Conservation (phyloP, 2,888 invertebrate genomes). For the Drosophila prostipennis region DNA sequence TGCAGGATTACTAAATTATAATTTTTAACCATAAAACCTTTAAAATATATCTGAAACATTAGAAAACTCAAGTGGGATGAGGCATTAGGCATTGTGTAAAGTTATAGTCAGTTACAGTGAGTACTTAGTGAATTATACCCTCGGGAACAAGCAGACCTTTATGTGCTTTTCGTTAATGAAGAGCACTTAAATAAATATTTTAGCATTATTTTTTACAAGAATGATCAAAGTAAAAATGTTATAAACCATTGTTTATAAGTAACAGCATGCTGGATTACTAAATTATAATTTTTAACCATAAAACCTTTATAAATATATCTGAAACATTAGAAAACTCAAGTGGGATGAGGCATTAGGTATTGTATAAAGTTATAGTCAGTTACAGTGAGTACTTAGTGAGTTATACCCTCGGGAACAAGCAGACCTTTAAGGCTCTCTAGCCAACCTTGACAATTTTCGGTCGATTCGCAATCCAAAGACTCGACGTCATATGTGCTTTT, state of each 20-base stretch:
- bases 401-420: neutral
- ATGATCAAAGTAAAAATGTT: too few species aligned
- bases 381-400: neutral
- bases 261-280: too few species aligned
- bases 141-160: too few species aligned
- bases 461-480: neutral
- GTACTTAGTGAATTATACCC: neutral
- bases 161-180: conserved; percentile 15
- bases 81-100: neutral
- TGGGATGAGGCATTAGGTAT: neutral
- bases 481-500: conserved; percentile 10
- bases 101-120: neutral
- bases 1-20: neutral
- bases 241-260: too few species aligned
- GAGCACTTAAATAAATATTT: neutral
- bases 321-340: neutral
- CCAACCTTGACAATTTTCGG: neutral
- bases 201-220: neutral
- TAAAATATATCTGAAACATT: neutral
- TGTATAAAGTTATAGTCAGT: neutral
- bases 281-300: neutral
- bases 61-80: neutral
- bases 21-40: neutral
- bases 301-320: neutral
- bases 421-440: neutral